Evolutionary conservation across 2,888 invertebrate species (phyloP), one percentile per base, ranked within the genome.

Genomic region (Ectropis crepuscularia): DNA sequence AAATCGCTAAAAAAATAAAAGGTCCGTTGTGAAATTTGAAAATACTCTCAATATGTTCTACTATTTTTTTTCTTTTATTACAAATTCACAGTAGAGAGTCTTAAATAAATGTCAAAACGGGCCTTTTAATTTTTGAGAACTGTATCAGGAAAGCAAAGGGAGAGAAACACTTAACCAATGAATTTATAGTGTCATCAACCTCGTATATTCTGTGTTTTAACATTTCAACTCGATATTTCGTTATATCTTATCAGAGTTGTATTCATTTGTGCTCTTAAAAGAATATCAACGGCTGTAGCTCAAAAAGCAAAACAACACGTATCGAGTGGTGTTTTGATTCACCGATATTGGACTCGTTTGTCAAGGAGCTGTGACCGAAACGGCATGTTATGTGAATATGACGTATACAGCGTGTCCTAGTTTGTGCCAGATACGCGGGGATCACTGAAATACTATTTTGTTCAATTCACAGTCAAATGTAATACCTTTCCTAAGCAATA

Each of bases 121-220:
- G n/a, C n/a, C n/a, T n/a, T 61, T 72, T 70, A 69, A 75, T 69
- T 71, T n/a, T 74, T 57, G 57, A 70, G 65, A 74, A 70, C 71
- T 69, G 72, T 65, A 54, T 53, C 36, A 53, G 49, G 59, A 51
- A 41, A 57, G 69, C 64, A 65, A 68, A 65, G 43, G 46, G 53
- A 64, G 63, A 69, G 57, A 53, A 42, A 55, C 54, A 57, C 49
- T 70, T 63, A 65, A 67, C 47, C 59, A 60, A 67, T 69, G 67
- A 71, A 73, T 71, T 63, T 60, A 61, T 63, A 43, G 55, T 68
- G 57, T 65, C 68, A 64, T 49, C 49, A 50, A 55, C 61, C 58
- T 58, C 42, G 54, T 51, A 61, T 60, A 51, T 59, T 53, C 46
- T 39, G 65, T 63, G 62, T 64, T 47, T 67, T 69, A 50, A 60